phyloP scores from a whole-genome alignment of 37 sponge, comb jelly and placozoan species.

The Petrosia ficiformis region DNA sequence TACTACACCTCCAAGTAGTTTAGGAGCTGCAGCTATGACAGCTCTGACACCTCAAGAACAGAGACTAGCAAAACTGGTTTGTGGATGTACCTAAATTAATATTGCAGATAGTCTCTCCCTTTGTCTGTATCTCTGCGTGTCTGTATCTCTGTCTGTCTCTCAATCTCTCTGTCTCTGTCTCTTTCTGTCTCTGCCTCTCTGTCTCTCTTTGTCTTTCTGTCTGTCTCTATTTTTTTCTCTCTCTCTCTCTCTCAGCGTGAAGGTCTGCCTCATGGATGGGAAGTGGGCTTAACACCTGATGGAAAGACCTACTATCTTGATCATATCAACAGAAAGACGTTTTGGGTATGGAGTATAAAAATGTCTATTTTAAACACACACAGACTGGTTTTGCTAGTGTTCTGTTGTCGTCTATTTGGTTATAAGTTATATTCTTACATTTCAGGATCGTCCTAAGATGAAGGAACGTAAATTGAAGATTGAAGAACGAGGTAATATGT shows the following conservation, averaged over 20 bases:
- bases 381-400: not conserved
- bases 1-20: too few relatives aligned
- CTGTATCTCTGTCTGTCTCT: too few relatives aligned
- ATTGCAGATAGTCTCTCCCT: too few relatives aligned
- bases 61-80: not conserved
- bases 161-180: too few relatives aligned
- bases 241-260: constrained; percentile 6
- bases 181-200: too few relatives aligned
- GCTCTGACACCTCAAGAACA: not conserved
- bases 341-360: constrained; percentile 26
- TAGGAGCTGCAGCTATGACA: too few relatives aligned
- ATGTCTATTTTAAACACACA: too few relatives aligned
- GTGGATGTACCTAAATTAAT: not conserved
- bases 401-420: too few relatives aligned
- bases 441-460: not conserved
- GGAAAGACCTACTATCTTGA: constrained; percentile 28
- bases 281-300: constrained; percentile 5
- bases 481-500: not conserved
- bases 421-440: too few relatives aligned
- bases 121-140: too few relatives aligned
- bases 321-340: constrained; percentile 30
- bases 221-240: too few relatives aligned
- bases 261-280: constrained; percentile 36
- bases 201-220: too few relatives aligned
- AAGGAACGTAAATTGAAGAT: not conserved